Conservation (phyloP, 1,140 invertebrate species). For the Drosophila hydei region DNA sequence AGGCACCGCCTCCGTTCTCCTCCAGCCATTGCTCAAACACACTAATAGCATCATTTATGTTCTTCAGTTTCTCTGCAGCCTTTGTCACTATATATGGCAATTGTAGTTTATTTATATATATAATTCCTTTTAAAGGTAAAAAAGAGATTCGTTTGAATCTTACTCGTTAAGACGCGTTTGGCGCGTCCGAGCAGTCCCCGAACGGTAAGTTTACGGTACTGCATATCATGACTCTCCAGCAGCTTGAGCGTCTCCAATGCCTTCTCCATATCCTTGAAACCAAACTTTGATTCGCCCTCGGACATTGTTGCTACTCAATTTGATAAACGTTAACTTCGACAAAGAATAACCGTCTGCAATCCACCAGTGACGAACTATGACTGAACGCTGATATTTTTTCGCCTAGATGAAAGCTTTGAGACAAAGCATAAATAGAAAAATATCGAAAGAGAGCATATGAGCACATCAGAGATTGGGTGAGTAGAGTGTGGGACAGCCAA, state of each 20-base stretch:
- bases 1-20: constrained; percentile 85
- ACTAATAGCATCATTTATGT: constrained; percentile 88
- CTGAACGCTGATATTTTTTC: constrained; percentile 32
- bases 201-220: constrained; percentile 87
- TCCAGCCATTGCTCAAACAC: constrained; percentile 88
- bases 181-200: constrained; percentile 87
- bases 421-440: background rate
- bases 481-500: constrained; percentile 25
- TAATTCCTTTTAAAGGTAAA: background rate
- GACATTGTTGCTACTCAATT: constrained; percentile 56
- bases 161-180: constrained; percentile 87
- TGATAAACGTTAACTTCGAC: constrained; percentile 29
- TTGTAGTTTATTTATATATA: background rate
- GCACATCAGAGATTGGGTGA: constrained; percentile 48
- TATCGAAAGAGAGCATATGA: constrained; percentile 35
- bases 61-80: constrained; percentile 88
- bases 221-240: constrained; percentile 86
- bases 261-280: constrained; percentile 89
- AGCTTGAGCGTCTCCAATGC: constrained; percentile 87
- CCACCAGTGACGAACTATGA: constrained; percentile 43
- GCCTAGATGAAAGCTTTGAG: constrained; percentile 10
- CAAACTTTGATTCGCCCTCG: constrained; percentile 86
- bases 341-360: constrained; percentile 21
- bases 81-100: constrained; percentile 86
- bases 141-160: constrained; percentile 66